Evolutionary conservation across 2,113 vertebrate species (phyloP).

Genomic region (Phocoena sinus): DNA sequence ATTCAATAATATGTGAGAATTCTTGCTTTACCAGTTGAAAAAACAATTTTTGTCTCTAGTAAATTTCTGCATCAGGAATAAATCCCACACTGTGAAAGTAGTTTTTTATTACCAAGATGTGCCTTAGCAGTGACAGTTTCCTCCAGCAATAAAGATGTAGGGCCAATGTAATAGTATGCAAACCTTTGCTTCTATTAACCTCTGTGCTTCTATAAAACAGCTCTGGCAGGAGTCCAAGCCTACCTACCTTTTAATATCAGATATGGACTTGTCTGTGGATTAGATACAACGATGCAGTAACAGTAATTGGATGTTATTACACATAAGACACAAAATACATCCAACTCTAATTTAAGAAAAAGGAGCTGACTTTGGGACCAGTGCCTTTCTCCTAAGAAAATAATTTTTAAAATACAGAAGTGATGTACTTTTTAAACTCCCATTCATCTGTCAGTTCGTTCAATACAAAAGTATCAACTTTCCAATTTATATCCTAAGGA

Average conservation of each 20-base stretch:
- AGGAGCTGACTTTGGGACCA: not conserved
- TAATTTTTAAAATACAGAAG: not conserved
- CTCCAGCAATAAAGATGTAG: not conserved
- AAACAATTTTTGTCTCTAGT: not conserved
- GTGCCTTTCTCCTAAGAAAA: not conserved
- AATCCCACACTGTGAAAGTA: not conserved
- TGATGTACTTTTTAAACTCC: not conserved
- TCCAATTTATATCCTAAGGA: constrained; percentile 1
- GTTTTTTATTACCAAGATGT: constrained; percentile 1
- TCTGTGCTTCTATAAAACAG: not conserved
- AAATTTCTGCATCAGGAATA: constrained; percentile 35
- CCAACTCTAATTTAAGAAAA: not conserved
- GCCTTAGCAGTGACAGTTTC: not conserved
- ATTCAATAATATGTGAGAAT: not conserved
- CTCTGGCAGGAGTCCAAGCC: not conserved
- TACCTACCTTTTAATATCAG: not conserved
- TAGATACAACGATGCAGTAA: not conserved
- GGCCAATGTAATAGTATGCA: not conserved
- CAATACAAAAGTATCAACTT: not conserved
- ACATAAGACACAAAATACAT: not conserved
- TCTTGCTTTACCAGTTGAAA: not conserved
- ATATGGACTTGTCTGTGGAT: not conserved
- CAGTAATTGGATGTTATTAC: not conserved
- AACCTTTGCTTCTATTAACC: not conserved
- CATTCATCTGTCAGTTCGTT: not conserved